Evolutionary conservation across 2,113 vertebrate genomes (phyloP), one percentile per base, ranked within the genome.

Genomic region (Tricholaema leucomelas): DNA sequence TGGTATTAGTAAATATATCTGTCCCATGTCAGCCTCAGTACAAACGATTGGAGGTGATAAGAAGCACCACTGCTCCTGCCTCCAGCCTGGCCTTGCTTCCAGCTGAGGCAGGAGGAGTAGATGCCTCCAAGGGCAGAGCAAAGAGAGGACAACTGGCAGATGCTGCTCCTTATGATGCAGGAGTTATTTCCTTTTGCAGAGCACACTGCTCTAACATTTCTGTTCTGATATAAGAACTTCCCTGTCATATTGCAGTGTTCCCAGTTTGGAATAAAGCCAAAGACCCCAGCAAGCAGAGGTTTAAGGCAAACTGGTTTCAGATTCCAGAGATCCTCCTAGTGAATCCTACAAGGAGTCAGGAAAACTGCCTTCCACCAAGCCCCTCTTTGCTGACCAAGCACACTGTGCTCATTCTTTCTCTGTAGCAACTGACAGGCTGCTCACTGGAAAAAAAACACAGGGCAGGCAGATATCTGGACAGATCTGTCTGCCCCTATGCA

Each of bases 1-100:
- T 66, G 5, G 25, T 83, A 65, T 71, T 88, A 95, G 80, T 91
- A 95, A 94, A 94, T 92, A 56, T 27, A 60, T 88, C 92, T 85
- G 15, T 92, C 92, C 84, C 95, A 92, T 94, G 69, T 58, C 52
- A 60, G 42, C 80, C 60, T 64, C 69, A 80, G 9, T 31, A 69
- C 72, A 71, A 83, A 88, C 81, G 91, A 56, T 82, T 30, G 48
- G 58, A 82, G 35, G 54, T 2, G 81, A 91, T 94, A 93, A 91
- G 86, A 16, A 75, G 31, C 87, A n/a, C 31, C 36, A 33, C 46
- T 42, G 13, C 50, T 64, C n/a, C 58, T 58, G 44, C 19, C 12
- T 76, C 50, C 81, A 80, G 6, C 8, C 1, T 1, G 20, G 20
- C 19, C 21, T 24, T 73, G 10, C 15, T 78, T 46, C 30, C 70